A percentile compares a stretch with the other conserved stretches of the same genome.
phyloP scores from a whole-genome alignment of 2,113 vertebrate genomes.

The Felis catus region F.catus_Fca126_mat1.0 CM031427.1:28988001-28988500 shows the following conservation, averaged over 20 bases:
- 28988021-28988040: background rate
- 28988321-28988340: too few relatives aligned
- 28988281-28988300: too few relatives aligned
- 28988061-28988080: background rate
- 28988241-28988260: background rate
- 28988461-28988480: too few relatives aligned
- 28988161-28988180: background rate
- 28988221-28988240: background rate
- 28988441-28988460: too few relatives aligned
- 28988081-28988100: background rate
- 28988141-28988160: background rate
- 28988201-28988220: background rate
- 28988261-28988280: too few relatives aligned
- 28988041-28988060: background rate
- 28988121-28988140: background rate
- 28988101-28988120: background rate
- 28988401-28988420: too few relatives aligned
- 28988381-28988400: too few relatives aligned
- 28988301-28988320: too few relatives aligned
- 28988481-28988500: background rate
- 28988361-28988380: too few relatives aligned
- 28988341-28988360: too few relatives aligned
- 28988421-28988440: too few relatives aligned
- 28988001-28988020: background rate
- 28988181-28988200: background rate